Conservation (phyloP, 1,140 invertebrate species). For the Meloidogyne exigua region DNA sequence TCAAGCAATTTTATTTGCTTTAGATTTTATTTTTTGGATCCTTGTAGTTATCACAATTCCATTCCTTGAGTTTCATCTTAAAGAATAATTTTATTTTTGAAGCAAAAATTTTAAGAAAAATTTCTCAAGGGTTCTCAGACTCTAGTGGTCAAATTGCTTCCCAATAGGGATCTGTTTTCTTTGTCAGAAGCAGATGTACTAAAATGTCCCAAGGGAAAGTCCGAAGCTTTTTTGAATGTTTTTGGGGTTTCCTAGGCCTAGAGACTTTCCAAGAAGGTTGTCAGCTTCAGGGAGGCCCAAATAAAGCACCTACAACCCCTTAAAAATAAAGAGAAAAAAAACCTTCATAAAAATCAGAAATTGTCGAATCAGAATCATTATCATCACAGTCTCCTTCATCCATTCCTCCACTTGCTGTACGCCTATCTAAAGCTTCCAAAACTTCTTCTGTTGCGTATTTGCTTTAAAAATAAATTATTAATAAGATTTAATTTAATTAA, state of each 20-base stretch:
- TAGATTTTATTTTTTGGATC: neutral
- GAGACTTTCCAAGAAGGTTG: too few relatives aligned
- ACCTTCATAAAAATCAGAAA: constrained; percentile 62
- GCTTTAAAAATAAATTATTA: constrained; percentile 16
- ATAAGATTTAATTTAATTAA: neutral
- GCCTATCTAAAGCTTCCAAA: constrained; percentile 26
- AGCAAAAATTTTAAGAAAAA: too few relatives aligned
- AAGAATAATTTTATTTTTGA: neutral
- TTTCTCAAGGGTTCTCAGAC: too few relatives aligned
- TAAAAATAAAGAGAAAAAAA: constrained; percentile 26
- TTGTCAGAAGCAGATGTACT: too few relatives aligned
- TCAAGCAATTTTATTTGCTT: neutral
- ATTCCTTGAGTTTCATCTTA: constrained; percentile 43
- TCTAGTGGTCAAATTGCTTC: too few relatives aligned
- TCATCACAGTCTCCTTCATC: constrained; percentile 22
- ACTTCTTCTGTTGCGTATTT: constrained; percentile 59
- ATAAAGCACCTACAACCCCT: too few relatives aligned
- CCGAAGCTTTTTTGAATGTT: too few relatives aligned
- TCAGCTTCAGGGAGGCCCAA: too few relatives aligned
- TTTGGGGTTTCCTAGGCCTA: too few relatives aligned
- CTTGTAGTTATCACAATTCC: constrained; percentile 27
- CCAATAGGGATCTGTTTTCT: too few relatives aligned
- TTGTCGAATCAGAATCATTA: constrained; percentile 53
- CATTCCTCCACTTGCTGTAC: constrained; percentile 15
- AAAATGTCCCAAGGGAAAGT: too few relatives aligned